Evolutionary conservation across 2,888 invertebrate genomes (phyloP), one percentile per base, ranked within the genome.

Genomic region (Leptothorax acervorum): DNA sequence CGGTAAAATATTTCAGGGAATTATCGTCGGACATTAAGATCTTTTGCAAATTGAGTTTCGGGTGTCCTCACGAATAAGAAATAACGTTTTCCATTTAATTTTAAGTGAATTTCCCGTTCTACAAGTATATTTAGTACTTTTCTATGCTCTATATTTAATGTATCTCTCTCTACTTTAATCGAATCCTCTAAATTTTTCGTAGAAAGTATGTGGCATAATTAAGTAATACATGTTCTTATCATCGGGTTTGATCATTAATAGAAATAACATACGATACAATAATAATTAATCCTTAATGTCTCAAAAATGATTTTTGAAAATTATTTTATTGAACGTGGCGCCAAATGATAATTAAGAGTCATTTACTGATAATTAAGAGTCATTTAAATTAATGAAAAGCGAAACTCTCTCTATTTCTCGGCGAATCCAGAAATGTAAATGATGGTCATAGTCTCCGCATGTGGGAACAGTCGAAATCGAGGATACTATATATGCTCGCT

Each of bases 381-480:
- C 18, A 53, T 82, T 68, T 65, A 31, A 82, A 55, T 74, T 82
- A 84, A 84, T 66, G 60, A 66, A 82, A 45, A 82, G 28, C 53
- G 68, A 68, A 73, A 74, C 83, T 74, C 78, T 78, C 76, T 51
- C 51, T 45, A 79, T 85, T 51, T 84, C 57, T 82, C 70, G 35
- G 9, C 48, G 42, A 74, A 66, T 68, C 60, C 68, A 63, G 71
- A 78, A 68, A 83, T 78, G 76, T 28, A 76, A 83, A 83, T 84
- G 76, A 68, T 12, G 51, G 55, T 55, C 63, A 62, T 66, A 28
- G 53, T 55, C 70, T 53, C 48, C 35, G 45, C 51, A 28, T 55
- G 48, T 79, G 75, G 62, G 73, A 84, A 84, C 57, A 82, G 74
- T 76, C 78, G 82, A 86, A 84, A 85, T 86, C 62, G 73, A 75